A percentile compares a stretch with the other conserved stretches of the same genome.
These are phyloP conservation scores for Galbula dea DNA, from an alignment of 2,113 vertebrate species.

Conservation along the genomic window DNA sequence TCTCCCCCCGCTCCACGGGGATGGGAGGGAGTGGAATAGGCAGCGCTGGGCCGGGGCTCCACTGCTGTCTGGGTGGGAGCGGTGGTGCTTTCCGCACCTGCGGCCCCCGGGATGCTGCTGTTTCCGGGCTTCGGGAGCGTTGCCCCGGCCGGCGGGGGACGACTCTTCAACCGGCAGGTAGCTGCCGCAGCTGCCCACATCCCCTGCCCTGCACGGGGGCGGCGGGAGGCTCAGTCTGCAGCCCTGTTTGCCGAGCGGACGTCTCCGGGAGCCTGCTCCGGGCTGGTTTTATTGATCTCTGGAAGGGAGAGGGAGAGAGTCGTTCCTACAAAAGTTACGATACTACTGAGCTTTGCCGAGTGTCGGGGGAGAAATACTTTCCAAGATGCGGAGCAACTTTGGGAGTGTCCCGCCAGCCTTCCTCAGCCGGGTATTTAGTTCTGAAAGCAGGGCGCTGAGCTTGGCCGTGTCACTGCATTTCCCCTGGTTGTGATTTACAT, in stretches of 20 bases:
- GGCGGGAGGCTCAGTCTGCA: not conserved
- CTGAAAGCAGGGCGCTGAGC: not conserved
- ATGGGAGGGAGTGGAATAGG: too few relatives aligned
- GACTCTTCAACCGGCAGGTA: not conserved
- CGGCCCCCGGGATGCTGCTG: not conserved
- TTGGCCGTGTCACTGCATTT: not conserved
- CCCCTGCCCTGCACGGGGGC: not conserved
- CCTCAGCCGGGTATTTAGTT: not conserved
- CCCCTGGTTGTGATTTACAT: not conserved
- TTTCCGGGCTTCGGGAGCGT: not conserved
- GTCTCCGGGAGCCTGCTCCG: not conserved
- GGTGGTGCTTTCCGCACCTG: not conserved
- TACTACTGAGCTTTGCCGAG: not conserved
- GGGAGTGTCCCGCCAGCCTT: not conserved
- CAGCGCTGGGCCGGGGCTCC: not conserved
- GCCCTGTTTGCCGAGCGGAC: not conserved
- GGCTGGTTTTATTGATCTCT: not conserved
- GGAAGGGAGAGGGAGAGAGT: not conserved
- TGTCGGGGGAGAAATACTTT: not conserved
- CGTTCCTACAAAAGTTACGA: not conserved
- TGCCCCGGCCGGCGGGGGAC: not conserved
- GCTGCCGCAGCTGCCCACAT: not conserved
- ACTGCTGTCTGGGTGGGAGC: too few relatives aligned
- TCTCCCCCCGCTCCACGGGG: not conserved
- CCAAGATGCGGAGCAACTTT: not conserved